These are phyloP conservation scores for Dryobotodes eremita DNA, from an alignment of 2,888 invertebrate species.

Conservation along the genomic window DNA sequence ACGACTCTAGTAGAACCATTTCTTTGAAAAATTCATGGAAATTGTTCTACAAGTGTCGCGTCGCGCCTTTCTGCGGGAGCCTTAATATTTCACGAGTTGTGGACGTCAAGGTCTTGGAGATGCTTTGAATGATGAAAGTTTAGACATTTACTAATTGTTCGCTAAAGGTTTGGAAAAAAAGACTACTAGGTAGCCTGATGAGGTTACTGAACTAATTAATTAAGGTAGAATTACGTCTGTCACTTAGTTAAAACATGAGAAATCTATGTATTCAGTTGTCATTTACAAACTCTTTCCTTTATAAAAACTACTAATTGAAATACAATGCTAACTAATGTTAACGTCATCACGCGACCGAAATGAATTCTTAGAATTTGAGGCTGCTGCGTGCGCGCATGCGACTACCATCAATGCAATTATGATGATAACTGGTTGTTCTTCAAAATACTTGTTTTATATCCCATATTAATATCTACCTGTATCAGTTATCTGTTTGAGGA, in stretches of 20 bases:
- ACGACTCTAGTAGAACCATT: too few species aligned
- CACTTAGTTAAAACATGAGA: not conserved
- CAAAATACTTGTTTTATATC: slow-evolving; percentile 21
- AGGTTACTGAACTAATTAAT: slow-evolving; percentile 7
- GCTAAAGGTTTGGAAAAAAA: not conserved
- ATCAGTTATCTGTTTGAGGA: slow-evolving; percentile 15
- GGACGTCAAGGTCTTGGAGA: not conserved
- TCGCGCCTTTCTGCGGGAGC: too few species aligned
- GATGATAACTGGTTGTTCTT: slow-evolving; percentile 29
- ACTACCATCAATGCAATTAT: slow-evolving; percentile 37
- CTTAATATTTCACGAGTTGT: not conserved
- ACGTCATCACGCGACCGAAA: slow-evolving; percentile 28
- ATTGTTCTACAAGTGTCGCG: too few species aligned
- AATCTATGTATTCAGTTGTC: slow-evolving; percentile 14
- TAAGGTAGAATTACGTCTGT: not conserved
- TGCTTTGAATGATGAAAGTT: not conserved
- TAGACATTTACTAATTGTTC: not conserved
- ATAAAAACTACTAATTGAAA: not conserved
- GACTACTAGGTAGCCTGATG: not conserved
- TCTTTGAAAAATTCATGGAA: too few species aligned
- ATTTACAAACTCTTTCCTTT: not conserved
- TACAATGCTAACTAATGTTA: not conserved
- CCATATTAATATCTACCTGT: not conserved
- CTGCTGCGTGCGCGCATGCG: slow-evolving; percentile 29
- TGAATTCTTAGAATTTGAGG: slow-evolving; percentile 35